A percentile compares a stretch with the other conserved stretches of the same genome.
These are phyloP conservation scores for Oncorhynchus masou DNA, from an alignment of 2,113 vertebrate species.

Conservation along the genomic window DNA sequence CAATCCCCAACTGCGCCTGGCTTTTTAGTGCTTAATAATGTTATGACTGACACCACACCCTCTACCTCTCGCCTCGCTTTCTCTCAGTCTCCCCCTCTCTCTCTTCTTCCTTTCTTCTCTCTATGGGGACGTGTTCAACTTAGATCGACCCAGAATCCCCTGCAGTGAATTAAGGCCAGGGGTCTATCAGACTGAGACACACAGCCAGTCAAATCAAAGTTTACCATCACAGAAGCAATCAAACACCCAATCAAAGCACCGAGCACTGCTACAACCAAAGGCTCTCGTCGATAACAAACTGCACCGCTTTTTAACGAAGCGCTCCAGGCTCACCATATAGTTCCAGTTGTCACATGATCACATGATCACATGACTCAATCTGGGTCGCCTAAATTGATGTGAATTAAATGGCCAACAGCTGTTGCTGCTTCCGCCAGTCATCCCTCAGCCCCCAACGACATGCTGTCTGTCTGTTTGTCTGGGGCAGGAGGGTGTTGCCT, in stretches of 20 bases:
- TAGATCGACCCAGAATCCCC: slow-evolving; percentile 3
- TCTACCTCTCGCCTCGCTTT: slow-evolving; percentile 18
- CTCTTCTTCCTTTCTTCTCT: neutral
- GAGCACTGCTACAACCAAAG: neutral
- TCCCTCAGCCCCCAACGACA: too few relatives aligned
- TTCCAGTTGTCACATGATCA: neutral
- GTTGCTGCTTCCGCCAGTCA: neutral
- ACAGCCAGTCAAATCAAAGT: slow-evolving; percentile 1
- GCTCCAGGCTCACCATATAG: neutral
- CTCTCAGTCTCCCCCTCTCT: neutral
- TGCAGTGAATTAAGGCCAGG: slow-evolving; percentile 18
- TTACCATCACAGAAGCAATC: too few relatives aligned
- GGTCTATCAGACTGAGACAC: neutral
- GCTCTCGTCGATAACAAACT: neutral
- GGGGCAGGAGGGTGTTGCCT: slow-evolving; percentile 10
- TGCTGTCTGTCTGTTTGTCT: slow-evolving; percentile 4
- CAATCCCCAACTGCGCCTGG: slow-evolving; percentile 22
- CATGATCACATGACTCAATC: slow-evolving; percentile 35
- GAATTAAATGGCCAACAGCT: neutral
- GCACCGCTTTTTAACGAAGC: neutral
- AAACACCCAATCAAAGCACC: neutral
- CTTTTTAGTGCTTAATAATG: slow-evolving; percentile 23
- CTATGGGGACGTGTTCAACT: neutral
- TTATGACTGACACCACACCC: neutral
- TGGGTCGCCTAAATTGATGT: slow-evolving; percentile 10